A percentile compares a stretch with the other conserved stretches of the same genome.
Conservation (phyloP, 2,888 invertebrate genomes). For the Stratiomys singularior region DNA sequence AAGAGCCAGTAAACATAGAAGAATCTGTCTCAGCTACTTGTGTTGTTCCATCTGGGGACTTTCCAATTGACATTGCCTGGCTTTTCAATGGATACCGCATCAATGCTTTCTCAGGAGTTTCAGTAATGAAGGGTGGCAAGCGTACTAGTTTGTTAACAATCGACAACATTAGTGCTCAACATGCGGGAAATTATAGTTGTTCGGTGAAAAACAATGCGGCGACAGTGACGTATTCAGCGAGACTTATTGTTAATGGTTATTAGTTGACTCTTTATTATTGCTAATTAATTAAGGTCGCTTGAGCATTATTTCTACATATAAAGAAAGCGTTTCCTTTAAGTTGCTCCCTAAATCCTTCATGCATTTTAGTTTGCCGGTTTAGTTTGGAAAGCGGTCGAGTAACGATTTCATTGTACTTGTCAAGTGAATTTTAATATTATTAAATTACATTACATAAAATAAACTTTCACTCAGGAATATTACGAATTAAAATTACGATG, state of each 20-base stretch:
- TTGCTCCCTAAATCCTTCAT: no score
- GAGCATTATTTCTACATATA: no score
- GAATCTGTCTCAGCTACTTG: slow-evolving; percentile 72
- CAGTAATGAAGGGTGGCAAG: slow-evolving; percentile 71
- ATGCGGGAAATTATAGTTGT: slow-evolving; percentile 77
- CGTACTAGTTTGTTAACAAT: slow-evolving; percentile 73
- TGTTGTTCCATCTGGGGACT: slow-evolving; percentile 72
- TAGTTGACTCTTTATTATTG: no score
- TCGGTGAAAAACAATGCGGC: slow-evolving; percentile 75
- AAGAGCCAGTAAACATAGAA: slow-evolving; percentile 71
- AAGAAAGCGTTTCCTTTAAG: no score
- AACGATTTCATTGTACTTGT: no score
- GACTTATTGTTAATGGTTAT: slow-evolving; percentile 72
- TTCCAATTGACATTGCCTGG: slow-evolving; percentile 74
- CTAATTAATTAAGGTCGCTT: no score
- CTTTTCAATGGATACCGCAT: slow-evolving; percentile 66
- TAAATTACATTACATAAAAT: no score
- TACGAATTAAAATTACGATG: no score
- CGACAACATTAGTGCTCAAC: slow-evolving; percentile 68
- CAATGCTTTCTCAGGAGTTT: slow-evolving; percentile 65
- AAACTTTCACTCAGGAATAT: no score
- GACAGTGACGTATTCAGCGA: slow-evolving; percentile 68
- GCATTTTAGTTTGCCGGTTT: no score
- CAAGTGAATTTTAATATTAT: no score
- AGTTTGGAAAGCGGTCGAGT: no score